These are phyloP conservation scores for Acanthiza pusilla DNA, from an alignment of 2,797 vertebrate species.

Conservation along the genomic window DNA sequence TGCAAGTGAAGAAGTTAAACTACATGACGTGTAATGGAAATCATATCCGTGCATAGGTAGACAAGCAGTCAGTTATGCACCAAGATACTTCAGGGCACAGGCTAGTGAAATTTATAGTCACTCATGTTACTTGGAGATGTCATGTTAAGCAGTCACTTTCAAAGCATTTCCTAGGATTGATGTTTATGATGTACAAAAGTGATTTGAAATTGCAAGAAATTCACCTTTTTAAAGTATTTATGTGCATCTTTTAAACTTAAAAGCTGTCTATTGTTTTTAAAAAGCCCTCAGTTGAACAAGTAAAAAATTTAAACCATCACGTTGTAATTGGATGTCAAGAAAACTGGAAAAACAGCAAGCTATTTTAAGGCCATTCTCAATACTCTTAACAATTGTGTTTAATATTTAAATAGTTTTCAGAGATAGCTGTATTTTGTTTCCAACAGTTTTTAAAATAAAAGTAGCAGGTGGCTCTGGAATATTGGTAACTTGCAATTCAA, in stretches of 20 bases:
- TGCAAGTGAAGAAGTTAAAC: background rate
- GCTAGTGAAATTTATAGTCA: constrained; percentile 9
- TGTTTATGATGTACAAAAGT: constrained; percentile 12
- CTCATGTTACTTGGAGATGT: background rate
- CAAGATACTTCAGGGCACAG: background rate
- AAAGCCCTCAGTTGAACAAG: background rate
- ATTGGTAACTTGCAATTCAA: background rate
- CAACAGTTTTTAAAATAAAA: constrained; percentile 2
- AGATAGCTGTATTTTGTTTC: constrained; percentile 13
- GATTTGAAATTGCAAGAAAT: constrained; percentile 26
- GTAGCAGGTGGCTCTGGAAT: background rate
- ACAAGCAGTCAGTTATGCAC: background rate
- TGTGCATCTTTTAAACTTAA: constrained; percentile 24
- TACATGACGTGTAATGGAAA: background rate
- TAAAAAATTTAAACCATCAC: constrained; percentile 26
- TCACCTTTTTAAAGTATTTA: constrained; percentile 17
- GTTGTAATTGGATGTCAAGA: constrained; percentile 49
- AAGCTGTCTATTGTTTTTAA: constrained; percentile 40
- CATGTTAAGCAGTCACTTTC: background rate
- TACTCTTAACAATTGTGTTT: background rate
- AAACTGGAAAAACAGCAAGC: constrained; percentile 10
- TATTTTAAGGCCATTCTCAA: constrained; percentile 4
- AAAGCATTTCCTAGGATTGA: constrained; percentile 25
- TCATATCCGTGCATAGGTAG: background rate
- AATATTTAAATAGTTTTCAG: constrained; percentile 36